These are phyloP conservation scores for Pitta sordida DNA, from an alignment of 2,113 vertebrate genomes.

Conservation along the genomic window DNA sequence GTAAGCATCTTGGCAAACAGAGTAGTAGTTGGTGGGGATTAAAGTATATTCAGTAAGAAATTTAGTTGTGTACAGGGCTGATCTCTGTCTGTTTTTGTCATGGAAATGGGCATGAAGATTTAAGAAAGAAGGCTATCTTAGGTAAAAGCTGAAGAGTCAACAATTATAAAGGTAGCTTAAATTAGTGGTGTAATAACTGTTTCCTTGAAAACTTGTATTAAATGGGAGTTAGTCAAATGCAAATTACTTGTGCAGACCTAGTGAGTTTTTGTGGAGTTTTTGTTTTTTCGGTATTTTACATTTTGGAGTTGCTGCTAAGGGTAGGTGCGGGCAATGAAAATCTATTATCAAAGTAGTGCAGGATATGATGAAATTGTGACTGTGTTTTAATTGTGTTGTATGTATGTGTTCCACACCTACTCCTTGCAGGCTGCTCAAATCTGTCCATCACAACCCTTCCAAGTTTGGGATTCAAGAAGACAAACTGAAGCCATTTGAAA, in stretches of 20 bases:
- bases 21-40: background rate
- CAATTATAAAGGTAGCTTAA: background rate
- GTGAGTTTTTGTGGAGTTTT: background rate
- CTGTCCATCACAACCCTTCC: slow-evolving; percentile 95
- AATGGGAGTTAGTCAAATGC: background rate
- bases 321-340: background rate
- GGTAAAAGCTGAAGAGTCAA: background rate
- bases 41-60: background rate
- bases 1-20: background rate
- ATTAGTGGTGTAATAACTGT: background rate
- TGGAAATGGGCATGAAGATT: background rate
- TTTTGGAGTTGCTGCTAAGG: background rate
- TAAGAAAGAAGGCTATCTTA: background rate
- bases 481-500: slow-evolving; percentile 97
- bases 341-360: background rate
- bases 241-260: background rate
- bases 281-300: background rate
- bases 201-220: background rate
- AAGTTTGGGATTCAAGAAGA: slow-evolving; percentile 95
- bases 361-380: background rate
- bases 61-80: background rate
- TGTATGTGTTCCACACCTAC: background rate
- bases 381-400: background rate
- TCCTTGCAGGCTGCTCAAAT: slow-evolving; percentile 87
- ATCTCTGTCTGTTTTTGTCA: background rate